A percentile compares a stretch with the other conserved stretches of the same genome.
Evolutionary conservation across 2,888 invertebrate genomes (phyloP).

Genomic region (Phalera bucephala): DNA sequence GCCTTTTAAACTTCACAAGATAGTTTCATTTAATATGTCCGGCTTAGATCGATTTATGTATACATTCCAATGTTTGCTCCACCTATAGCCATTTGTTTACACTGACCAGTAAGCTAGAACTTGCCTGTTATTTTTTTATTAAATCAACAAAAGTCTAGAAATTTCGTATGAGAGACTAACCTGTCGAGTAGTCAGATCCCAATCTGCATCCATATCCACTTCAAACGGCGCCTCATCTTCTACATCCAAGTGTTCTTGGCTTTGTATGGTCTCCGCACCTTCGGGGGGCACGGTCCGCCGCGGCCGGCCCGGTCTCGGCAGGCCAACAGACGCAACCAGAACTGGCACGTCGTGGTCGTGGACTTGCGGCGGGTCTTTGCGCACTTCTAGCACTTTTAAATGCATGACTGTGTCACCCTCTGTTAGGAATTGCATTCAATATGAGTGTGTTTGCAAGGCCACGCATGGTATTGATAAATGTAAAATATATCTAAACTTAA

Average conservation of each 20-base stretch:
- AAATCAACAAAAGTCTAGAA: not conserved
- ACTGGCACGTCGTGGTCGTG: slow-evolving; percentile 96
- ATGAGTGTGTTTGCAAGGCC: not conserved
- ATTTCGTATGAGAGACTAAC: slow-evolving; percentile 75
- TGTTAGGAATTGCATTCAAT: slow-evolving; percentile 40
- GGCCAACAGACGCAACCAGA: slow-evolving; percentile 82
- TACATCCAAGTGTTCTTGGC: slow-evolving; percentile 73
- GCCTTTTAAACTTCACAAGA: too few species aligned
- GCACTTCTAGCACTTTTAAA: slow-evolving; percentile 92
- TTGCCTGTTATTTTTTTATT: too few species aligned
- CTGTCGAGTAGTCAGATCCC: slow-evolving; percentile 98
- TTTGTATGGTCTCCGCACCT: slow-evolving; percentile 39
- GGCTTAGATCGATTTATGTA: too few species aligned
- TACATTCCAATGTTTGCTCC: too few species aligned
- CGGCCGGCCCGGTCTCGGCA: slow-evolving; percentile 66
- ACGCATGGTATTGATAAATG: not conserved
- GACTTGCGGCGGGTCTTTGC: slow-evolving; percentile 91
- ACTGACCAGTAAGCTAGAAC: too few species aligned
- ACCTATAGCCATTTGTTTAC: too few species aligned
- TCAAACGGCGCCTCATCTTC: slow-evolving; percentile 83
- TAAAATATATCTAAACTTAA: too few species aligned
- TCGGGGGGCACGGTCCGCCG: slow-evolving; percentile 38
- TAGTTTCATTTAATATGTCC: too few species aligned
- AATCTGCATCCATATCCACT: slow-evolving; percentile 84
- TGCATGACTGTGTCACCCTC: slow-evolving; percentile 95